Base-by-base conservation (phyloP, 2,797 vertebrate species). In the Macropus fuliginosus region DNA sequence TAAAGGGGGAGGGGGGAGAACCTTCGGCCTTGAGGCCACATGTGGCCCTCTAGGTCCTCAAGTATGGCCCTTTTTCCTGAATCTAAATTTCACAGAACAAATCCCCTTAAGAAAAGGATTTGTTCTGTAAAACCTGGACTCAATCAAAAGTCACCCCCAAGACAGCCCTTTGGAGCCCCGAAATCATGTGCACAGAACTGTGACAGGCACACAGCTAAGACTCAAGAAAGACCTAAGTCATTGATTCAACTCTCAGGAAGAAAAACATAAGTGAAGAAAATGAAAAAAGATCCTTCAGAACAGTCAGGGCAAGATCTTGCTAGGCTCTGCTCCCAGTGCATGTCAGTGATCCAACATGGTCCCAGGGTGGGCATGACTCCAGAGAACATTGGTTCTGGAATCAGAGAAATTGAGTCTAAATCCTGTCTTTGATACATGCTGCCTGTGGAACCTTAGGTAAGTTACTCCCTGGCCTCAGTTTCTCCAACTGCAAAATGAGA, bases 171-270 rank as follows among this genome's bases (percentile, higher is more conserved):
- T 34, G 59, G 31, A 62, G 59, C 54, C 40, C 92, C 90, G 90
- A 34, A 16, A 12, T 2, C 3, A 3, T 59, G 29, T 59, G 31
- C 13, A 55, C 81, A 56, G 81, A 46, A 11, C 18, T n/a, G 90
- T 21, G 91, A 55, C 11, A 92, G n/a, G 62, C n/a, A 90, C 46
- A 92, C 66, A 21, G 6, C 55, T 87, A 92, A 18, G 81, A 40
- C 55, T 31, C 57, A 93, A 93, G 96, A 94, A 91, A 92, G 57
- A 91, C 28, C 28, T 31, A 12, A 59, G 29, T 12, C 57, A 96
- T 81, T 93, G 52, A 92, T 54, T 93, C 91, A 59, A 93, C 12
- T 57, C 91, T 54, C 91, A 92, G 62, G 24, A 57, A 93, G 56
- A 92, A 29, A 24, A 92, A 54, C 95, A 89, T 46, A 8, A 91